Conservation (phyloP, 2,888 invertebrate species). For the Poecilobothrus nobilitatus region DNA sequence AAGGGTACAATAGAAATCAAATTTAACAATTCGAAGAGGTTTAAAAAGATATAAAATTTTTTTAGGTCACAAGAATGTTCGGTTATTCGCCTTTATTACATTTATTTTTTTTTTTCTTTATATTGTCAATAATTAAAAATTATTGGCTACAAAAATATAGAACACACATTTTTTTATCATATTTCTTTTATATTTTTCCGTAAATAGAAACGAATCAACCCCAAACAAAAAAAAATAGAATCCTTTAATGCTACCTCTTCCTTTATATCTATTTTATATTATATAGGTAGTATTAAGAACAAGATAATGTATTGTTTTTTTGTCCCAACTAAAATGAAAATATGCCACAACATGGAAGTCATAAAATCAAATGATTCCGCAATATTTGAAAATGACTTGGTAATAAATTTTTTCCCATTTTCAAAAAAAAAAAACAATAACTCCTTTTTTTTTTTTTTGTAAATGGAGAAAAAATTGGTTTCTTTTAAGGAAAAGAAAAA, state of each 20-base stretch:
- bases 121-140: neutral
- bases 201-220: neutral
- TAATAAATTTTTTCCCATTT: neutral
- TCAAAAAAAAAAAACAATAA: neutral
- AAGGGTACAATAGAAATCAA: no score
- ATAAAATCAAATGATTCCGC: slow-evolving; percentile 6
- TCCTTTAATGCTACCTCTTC: no score
- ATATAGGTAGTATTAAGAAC: no score
- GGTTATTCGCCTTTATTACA: neutral
- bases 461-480: no score
- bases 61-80: no score
- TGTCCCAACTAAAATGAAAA: neutral
- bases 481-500: no score
- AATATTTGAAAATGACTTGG: slow-evolving; percentile 2
- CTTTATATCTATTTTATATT: no score
- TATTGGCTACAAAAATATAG: neutral
- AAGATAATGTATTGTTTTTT: neutral
- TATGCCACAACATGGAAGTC: neutral
- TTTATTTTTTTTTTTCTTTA: neutral
- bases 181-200: neutral
- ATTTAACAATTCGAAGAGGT: no score
- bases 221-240: no score
- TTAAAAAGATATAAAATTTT: no score
- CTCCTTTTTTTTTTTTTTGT: no score
- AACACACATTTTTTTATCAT: neutral